These are phyloP conservation scores for Regulus satrapa DNA, from an alignment of 2,113 vertebrate species.

Conservation along the genomic window DNA sequence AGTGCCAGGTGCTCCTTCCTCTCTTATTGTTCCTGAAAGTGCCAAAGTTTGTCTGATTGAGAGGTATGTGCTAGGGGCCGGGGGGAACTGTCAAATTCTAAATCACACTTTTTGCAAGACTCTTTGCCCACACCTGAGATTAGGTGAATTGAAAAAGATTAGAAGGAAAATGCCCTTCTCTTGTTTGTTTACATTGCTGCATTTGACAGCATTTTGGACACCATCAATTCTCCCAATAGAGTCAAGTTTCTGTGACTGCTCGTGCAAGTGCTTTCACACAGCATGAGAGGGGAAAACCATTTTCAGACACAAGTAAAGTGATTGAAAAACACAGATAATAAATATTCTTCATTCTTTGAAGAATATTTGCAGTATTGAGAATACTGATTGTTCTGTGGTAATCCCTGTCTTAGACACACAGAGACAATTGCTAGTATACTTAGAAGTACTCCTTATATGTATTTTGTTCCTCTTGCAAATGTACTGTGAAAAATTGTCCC, in stretches of 20 bases:
- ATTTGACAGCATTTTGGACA: neutral
- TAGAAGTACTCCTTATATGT: neutral
- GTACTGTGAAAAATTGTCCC: neutral
- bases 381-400: neutral
- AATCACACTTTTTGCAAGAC: neutral
- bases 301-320: neutral
- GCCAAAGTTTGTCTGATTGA: neutral
- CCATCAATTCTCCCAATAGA: neutral
- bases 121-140: neutral
- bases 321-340: neutral
- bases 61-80: neutral
- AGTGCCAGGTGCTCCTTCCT: neutral
- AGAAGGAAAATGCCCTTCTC: neutral
- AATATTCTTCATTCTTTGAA: neutral
- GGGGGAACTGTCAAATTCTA: neutral
- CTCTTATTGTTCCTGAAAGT: neutral
- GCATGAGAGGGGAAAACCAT: neutral
- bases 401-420: neutral
- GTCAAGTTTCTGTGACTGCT: neutral
- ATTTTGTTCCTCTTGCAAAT: neutral
- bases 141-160: neutral
- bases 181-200: constrained; percentile 13
- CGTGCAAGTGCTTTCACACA: neutral
- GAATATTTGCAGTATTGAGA: neutral
- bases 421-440: neutral